Conservation (phyloP, 2,888 invertebrate genomes). For the Drosophila silvestris region DNA sequence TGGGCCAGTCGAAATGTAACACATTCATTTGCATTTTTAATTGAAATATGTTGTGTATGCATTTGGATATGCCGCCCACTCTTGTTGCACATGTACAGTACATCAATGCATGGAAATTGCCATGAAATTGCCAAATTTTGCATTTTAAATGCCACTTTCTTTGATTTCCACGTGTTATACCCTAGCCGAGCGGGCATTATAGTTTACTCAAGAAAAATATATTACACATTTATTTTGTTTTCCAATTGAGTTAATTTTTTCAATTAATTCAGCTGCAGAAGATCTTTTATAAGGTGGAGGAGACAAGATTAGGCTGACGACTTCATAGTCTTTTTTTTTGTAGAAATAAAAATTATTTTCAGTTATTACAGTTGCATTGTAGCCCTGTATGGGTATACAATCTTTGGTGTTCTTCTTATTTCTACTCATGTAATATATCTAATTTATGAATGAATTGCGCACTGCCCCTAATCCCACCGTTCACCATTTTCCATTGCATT, state of each 20-base stretch:
- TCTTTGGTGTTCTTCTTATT: neutral
- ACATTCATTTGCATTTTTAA: slow-evolving; percentile 7
- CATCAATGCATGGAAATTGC: slow-evolving; percentile 16
- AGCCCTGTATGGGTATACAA: neutral
- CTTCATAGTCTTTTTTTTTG: neutral
- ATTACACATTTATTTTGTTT: neutral
- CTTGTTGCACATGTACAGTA: neutral
- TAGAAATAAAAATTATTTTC: neutral
- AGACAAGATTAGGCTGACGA: neutral
- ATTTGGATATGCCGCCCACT: slow-evolving; percentile 9
- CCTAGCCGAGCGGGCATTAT: neutral
- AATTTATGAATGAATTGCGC: slow-evolving; percentile 57
- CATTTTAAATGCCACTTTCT: slow-evolving; percentile 9
- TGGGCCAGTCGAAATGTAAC: slow-evolving; percentile 3
- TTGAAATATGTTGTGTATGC: slow-evolving; percentile 1
- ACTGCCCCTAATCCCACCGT: neutral
- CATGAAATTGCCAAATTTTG: slow-evolving; percentile 16
- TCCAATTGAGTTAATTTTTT: neutral
- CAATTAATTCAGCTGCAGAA: neutral
- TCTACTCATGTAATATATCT: slow-evolving; percentile 3
- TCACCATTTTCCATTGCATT: neutral
- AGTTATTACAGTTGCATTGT: neutral
- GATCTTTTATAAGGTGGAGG: neutral
- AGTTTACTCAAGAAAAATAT: neutral
- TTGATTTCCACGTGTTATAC: neutral